Evolutionary conservation across 2,113 vertebrate genomes (phyloP), one percentile per base, ranked within the genome.

Genomic region (Platichthys stellatus): DNA sequence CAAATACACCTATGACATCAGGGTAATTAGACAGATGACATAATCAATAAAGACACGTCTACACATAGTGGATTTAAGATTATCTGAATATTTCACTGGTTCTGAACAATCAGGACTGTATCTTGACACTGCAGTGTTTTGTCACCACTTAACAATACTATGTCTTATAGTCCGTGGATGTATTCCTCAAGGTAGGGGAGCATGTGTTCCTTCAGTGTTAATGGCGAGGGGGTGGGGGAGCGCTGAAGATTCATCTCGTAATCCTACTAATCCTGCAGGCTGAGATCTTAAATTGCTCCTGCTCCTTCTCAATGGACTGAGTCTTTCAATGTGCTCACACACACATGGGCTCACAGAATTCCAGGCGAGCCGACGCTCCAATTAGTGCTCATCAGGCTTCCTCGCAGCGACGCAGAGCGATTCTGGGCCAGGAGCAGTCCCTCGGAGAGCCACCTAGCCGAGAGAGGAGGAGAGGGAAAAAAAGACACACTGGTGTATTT

Each of bases 361-460:
- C 74, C 83, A 88, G 86, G 77, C 82, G 63, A 60, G 87, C 75
- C 88, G 89, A 91, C 90, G 87, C 83, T 92, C 91, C 90, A 94
- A 85, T 95, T 94, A 93, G 89, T 80, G 40, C 89, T 83, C 90
- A 86, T 90, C 88, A 74, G 89, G 85, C 90, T 89, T 74, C 77
- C 82, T 81, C 58, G 63, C 90, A 88, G 85, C 85, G 74, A 74
- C 72, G 69, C 84, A 83, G 89, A 92, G 86, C 84, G 93, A 94
- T 94, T 93, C 94, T 95, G 94, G 94, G 94, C 93, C 94, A 95
- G 84, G 59, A 92, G 86, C 88, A 26, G 90, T 91, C 91, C 94
- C 94, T 94, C 81, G 51, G 94, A 94, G 94, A 94, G 92, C 86
- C 88, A 91, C 89, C 76, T 90, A 87, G 88, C 92, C 87, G 81